Evolutionary conservation across 2,888 invertebrate species (phyloP).

Genomic region (Polymixis flavicincta): DNA sequence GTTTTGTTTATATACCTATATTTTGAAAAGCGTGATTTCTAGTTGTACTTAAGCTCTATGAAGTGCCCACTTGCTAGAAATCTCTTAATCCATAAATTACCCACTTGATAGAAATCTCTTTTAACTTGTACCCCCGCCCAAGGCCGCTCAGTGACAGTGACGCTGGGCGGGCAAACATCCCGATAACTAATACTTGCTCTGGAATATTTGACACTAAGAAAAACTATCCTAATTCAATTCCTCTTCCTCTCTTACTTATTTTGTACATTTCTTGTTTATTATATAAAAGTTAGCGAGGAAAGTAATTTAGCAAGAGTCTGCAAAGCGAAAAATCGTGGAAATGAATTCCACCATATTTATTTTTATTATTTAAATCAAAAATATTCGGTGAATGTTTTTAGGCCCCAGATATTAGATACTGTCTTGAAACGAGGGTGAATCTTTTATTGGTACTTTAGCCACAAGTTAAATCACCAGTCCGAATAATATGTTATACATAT

Average conservation of each 20-base stretch:
- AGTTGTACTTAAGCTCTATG: neutral
- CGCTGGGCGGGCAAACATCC: conserved; percentile 49
- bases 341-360: neutral
- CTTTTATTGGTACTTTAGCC: no score
- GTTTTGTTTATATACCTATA: neutral
- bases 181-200: conserved; percentile 58
- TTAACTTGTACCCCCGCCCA: conserved; percentile 31
- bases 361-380: neutral
- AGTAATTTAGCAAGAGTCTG: conserved; percentile 4
- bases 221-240: conserved; percentile 60
- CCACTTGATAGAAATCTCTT: neutral
- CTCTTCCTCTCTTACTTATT: conserved; percentile 6
- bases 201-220: conserved; percentile 59
- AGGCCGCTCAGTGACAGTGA: conserved; percentile 47
- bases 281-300: conserved; percentile 11
- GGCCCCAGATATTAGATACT: neutral
- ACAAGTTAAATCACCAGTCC: no score
- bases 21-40: neutral
- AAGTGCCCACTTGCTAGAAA: no score
- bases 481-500: no score
- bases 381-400: neutral
- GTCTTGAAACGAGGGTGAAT: neutral
- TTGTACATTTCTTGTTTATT: conserved; percentile 5
- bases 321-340: neutral
- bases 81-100: neutral